These are phyloP conservation scores for Zonotrichia leucophrys DNA, from an alignment of 2,113 vertebrate species.

Conservation along the genomic window DNA sequence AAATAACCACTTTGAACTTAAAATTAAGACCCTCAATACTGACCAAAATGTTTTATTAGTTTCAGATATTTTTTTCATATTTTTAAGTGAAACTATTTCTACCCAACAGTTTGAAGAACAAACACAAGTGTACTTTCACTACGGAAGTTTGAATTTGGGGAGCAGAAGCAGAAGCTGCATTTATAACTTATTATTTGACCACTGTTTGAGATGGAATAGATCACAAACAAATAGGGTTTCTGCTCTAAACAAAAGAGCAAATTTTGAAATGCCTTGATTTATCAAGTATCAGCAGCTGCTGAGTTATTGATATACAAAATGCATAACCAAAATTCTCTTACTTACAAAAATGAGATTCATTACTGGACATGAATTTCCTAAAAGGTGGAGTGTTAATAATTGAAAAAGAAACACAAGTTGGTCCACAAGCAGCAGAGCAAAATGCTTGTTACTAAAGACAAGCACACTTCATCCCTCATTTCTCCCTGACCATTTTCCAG, in stretches of 20 bases:
- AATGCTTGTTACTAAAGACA: background rate
- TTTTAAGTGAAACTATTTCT: background rate
- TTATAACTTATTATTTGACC: background rate
- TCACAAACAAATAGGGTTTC: no score
- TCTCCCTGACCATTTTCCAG: background rate
- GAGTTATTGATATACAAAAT: background rate
- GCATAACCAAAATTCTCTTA: background rate
- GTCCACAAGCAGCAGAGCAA: background rate
- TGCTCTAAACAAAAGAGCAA: background rate
- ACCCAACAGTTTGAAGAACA: background rate
- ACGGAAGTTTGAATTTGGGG: background rate
- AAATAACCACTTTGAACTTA: background rate
- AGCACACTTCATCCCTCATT: background rate
- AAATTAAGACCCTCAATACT: background rate
- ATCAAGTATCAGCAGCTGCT: background rate
- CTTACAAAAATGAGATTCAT: background rate
- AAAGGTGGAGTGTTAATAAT: background rate
- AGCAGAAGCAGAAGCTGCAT: background rate
- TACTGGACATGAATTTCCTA: background rate
- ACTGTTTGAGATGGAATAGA: background rate
- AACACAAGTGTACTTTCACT: background rate
- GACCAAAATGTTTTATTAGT: background rate
- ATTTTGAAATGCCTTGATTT: background rate
- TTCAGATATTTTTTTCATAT: background rate
- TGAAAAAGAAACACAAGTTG: background rate